phyloP scores from a whole-genome alignment of 2,113 vertebrate genomes.

The Oncorhynchus mykiss region DNA sequence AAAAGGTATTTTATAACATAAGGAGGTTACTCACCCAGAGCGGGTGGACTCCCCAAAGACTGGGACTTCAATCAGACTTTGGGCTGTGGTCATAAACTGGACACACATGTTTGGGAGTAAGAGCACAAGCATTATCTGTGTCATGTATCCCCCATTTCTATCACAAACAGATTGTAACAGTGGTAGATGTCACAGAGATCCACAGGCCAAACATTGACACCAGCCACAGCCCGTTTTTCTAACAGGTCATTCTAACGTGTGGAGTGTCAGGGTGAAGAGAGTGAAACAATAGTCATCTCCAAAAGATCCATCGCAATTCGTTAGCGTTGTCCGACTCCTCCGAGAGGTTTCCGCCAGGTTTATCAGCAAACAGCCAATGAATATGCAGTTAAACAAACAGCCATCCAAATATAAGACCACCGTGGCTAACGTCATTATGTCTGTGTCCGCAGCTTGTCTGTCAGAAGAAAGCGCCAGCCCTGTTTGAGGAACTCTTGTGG shows the following conservation, averaged over 20 bases:
- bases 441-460: constrained; percentile 42
- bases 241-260: constrained; percentile 32
- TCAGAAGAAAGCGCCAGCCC: constrained; percentile 55
- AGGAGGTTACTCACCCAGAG: too few relatives aligned
- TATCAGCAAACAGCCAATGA: constrained; percentile 63
- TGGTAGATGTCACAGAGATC: constrained; percentile 20
- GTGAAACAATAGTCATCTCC: constrained; percentile 41
- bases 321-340: constrained; percentile 27
- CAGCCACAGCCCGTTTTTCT: constrained; percentile 41
- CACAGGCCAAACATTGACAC: constrained; percentile 15
- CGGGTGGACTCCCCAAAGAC: too few relatives aligned
- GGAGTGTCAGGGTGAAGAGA: constrained; percentile 3
- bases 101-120: neutral
- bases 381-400: constrained; percentile 67
- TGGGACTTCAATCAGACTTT: neutral
- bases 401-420: constrained; percentile 59
- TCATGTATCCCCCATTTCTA: constrained; percentile 22
- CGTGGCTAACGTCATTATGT: constrained; percentile 63
- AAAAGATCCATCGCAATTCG: constrained; percentile 36
- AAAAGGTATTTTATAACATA: too few relatives aligned
- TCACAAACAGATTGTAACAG: constrained; percentile 25
- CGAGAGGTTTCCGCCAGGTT: constrained; percentile 46
- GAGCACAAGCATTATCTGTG: neutral
- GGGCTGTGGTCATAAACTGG: neutral
- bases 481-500: constrained; percentile 64